A percentile compares a stretch with the other conserved stretches of the same genome.
Conservation (phyloP, 64 coral and sea anemone genomes). For the Porites australiensis region DNA sequence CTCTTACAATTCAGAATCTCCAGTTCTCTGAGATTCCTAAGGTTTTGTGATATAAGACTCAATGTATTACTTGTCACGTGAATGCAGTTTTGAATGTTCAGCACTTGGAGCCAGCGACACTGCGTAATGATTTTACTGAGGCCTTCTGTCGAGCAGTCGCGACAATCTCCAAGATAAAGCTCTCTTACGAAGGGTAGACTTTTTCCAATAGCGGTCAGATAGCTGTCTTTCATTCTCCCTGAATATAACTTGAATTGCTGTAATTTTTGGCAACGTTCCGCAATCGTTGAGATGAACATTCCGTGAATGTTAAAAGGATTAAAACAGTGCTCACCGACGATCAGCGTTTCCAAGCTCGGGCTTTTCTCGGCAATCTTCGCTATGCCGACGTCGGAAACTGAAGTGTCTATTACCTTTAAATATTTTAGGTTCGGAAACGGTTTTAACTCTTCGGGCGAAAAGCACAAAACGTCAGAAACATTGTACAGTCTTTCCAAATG, state of each 20-base stretch:
- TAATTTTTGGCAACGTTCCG: conserved; percentile 64
- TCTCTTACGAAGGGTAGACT: conserved; percentile 68
- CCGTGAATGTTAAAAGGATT: conserved; percentile 78
- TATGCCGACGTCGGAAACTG: conserved; percentile 74
- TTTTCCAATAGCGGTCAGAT: conserved; percentile 51
- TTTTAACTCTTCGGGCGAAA: conserved; percentile 22
- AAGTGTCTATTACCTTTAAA: conserved; percentile 75
- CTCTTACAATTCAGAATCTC: conserved; percentile 64
- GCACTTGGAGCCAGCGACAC: conserved; percentile 65
- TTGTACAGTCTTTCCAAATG: conserved; percentile 75
- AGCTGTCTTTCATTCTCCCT: conserved; percentile 78
- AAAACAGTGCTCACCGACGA: conserved; percentile 74
- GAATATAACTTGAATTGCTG: conserved; percentile 70
- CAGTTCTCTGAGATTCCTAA: conserved; percentile 63
- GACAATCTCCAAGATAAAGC: conserved; percentile 76
- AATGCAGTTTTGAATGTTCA: conserved; percentile 70
- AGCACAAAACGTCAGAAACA: conserved; percentile 55
- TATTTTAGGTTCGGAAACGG: conserved; percentile 48
- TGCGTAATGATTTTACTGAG: conserved; percentile 53
- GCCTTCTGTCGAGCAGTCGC: conserved; percentile 54
- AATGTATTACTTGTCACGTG: conserved; percentile 57
- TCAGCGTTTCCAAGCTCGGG: conserved; percentile 59
- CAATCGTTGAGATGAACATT: conserved; percentile 53
- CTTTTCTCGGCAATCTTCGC: conserved; percentile 67
- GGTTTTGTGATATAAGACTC: conserved; percentile 48